These are phyloP conservation scores for Mustela nigripes DNA, from an alignment of 2,113 vertebrate species.

Conservation along the genomic window DNA sequence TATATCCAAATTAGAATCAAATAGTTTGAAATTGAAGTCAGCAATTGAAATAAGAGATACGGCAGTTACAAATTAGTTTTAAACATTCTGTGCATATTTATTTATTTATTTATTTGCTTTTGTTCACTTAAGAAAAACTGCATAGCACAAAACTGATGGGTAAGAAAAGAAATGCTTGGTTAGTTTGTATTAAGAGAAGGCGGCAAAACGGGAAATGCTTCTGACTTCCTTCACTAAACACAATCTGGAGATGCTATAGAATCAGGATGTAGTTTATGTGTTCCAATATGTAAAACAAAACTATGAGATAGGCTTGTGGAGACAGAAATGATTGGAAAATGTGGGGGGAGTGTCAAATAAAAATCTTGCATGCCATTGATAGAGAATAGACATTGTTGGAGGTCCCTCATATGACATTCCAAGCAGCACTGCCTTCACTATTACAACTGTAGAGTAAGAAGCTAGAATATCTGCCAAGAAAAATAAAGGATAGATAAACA, in stretches of 20 bases:
- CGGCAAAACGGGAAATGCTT: neutral
- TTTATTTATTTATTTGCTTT: neutral
- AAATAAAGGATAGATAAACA: neutral
- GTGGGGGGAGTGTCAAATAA: neutral
- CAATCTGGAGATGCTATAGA: neutral
- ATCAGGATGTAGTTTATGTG: neutral
- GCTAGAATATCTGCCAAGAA: neutral
- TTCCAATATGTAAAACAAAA: neutral
- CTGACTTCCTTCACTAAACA: neutral
- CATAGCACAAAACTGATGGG: neutral
- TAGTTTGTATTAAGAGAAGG: neutral
- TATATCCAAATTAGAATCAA: neutral
- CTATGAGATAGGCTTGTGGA: neutral
- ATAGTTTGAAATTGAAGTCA: neutral
- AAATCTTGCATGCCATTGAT: neutral
- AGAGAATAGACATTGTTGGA: rapidly evolving
- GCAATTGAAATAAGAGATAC: neutral
- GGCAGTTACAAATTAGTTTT: neutral
- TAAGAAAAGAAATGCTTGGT: neutral
- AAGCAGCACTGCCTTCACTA: neutral
- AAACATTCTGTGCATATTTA: neutral
- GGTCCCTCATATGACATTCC: neutral
- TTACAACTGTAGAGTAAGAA: neutral
- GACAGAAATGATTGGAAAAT: neutral
- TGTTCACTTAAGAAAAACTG: neutral